Evolutionary conservation across 2,888 invertebrate species (phyloP).

Genomic region (Andrena praecox): DNA sequence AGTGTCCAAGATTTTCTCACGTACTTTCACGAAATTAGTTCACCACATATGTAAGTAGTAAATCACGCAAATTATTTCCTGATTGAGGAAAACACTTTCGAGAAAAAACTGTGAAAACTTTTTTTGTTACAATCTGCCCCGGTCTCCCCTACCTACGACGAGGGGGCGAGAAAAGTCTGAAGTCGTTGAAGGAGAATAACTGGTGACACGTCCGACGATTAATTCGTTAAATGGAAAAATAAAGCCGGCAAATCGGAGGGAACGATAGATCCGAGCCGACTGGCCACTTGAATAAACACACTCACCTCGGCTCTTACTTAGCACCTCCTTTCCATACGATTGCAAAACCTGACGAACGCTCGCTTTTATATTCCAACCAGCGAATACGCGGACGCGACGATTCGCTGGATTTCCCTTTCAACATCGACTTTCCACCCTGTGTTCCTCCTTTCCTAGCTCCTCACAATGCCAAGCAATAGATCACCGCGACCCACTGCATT

Average conservation of each 20-base stretch:
- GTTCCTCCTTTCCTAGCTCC: conserved; percentile 19
- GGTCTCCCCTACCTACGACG: too few relatives aligned
- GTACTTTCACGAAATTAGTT: too few relatives aligned
- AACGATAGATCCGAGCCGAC: conserved; percentile 50
- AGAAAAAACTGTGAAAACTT: too few relatives aligned
- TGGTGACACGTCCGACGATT: conserved; percentile 36
- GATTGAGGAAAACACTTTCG: too few relatives aligned
- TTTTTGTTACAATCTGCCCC: too few relatives aligned
- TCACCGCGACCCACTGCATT: conserved; percentile 29
- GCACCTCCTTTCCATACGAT: conserved; percentile 80
- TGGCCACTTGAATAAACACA: conserved; percentile 77
- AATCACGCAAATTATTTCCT: too few relatives aligned
- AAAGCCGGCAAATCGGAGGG: conserved; percentile 35
- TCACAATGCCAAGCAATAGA: conserved; percentile 53
- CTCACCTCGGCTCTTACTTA: conserved; percentile 77
- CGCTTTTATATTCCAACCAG: conserved; percentile 57
- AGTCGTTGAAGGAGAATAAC: conserved; percentile 14
- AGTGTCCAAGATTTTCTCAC: too few relatives aligned
- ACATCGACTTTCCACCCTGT: conserved; percentile 24
- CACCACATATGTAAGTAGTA: too few relatives aligned
- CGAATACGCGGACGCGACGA: conserved; percentile 64
- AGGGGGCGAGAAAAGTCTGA: conserved; percentile 23
- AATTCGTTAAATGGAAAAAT: conserved; percentile 20
- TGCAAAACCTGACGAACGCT: conserved; percentile 74
- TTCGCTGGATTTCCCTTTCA: conserved; percentile 49